Evolutionary conservation across 2,888 invertebrate genomes (phyloP).

Genomic region (Latheticus oryzae): DNA sequence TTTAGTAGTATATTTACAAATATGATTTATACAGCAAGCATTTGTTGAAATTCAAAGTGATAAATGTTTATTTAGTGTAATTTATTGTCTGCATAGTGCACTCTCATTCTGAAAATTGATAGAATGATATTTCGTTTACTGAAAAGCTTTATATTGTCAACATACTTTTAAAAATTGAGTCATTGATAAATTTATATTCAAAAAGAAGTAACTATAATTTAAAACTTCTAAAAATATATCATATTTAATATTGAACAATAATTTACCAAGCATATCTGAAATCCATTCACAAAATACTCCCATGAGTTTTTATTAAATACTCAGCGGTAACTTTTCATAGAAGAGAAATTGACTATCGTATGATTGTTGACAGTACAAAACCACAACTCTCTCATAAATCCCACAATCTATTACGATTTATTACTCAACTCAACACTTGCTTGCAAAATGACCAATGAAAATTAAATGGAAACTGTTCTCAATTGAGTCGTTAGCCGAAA

Average conservation of each 20-base stretch:
- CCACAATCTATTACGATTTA: conserved; percentile 36
- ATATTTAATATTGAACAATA: conserved; percentile 31
- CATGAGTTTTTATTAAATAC: conserved; percentile 32
- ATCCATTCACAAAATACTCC: conserved; percentile 30
- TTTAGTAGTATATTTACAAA: conserved; percentile 35
- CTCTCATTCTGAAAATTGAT: conserved; percentile 41
- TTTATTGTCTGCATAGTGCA: conserved; percentile 38
- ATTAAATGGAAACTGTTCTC: conserved; percentile 5
- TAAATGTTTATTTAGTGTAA: conserved; percentile 42
- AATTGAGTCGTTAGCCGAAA: conserved; percentile 10
- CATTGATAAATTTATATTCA: too few species aligned
- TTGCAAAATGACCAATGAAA: conserved; percentile 20
- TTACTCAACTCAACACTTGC: conserved; percentile 29
- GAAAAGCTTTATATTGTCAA: conserved; percentile 7
- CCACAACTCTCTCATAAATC: conserved; percentile 26
- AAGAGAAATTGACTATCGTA: conserved; percentile 34
- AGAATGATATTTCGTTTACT: conserved; percentile 29
- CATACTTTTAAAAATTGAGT: conserved; percentile 11
- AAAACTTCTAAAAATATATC: conserved; percentile 5
- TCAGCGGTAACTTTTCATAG: conserved; percentile 21
- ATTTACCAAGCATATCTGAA: conserved; percentile 22
- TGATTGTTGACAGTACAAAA: conserved; percentile 32
- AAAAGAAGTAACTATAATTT: conserved; percentile 18
- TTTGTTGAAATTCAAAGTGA: conserved; percentile 42
- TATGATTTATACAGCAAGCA: conserved; percentile 37